These are phyloP conservation scores for Glyptemys insculpta DNA, from an alignment of 2,797 vertebrate species.

Conservation along the genomic window DNA sequence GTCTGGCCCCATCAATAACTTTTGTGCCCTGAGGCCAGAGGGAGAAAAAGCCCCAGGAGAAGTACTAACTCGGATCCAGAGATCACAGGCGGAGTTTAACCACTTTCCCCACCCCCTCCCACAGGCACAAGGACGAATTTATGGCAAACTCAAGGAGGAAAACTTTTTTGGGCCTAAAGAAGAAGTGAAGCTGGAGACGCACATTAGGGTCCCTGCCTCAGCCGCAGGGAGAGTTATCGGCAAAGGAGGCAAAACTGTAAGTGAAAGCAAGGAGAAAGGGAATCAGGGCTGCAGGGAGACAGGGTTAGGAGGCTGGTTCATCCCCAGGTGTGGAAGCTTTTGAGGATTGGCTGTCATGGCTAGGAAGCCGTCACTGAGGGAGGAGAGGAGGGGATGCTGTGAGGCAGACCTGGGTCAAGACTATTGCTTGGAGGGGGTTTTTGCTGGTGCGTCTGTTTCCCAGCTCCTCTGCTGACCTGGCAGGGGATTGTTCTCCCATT, in stretches of 20 bases:
- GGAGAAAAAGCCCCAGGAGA: background rate
- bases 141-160: slow-evolving; percentile 96
- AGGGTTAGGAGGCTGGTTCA: background rate
- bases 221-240: slow-evolving; percentile 95
- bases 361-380: background rate
- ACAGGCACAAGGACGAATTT: slow-evolving; percentile 95
- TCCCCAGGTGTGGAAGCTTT: background rate
- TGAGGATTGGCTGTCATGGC: background rate
- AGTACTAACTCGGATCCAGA: rapidly evolving
- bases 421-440: background rate
- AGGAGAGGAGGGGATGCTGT: background rate
- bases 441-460: background rate
- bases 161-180: slow-evolving; percentile 98
- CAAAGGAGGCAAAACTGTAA: slow-evolving; percentile 96
- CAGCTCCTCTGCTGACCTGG: background rate
- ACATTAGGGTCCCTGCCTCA: slow-evolving; percentile 95
- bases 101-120: rapidly evolving
- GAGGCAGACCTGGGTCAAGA: background rate
- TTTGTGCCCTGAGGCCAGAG: rapidly evolving
- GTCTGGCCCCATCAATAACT: background rate
- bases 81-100: rapidly evolving
- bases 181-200: slow-evolving; percentile 96
- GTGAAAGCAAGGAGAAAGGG: rapidly evolving
- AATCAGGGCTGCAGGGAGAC: background rate
- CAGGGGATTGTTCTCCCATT: background rate